Evolutionary conservation across 2,113 vertebrate species (phyloP).

Genomic region (Gymnocephalus cernua): DNA sequence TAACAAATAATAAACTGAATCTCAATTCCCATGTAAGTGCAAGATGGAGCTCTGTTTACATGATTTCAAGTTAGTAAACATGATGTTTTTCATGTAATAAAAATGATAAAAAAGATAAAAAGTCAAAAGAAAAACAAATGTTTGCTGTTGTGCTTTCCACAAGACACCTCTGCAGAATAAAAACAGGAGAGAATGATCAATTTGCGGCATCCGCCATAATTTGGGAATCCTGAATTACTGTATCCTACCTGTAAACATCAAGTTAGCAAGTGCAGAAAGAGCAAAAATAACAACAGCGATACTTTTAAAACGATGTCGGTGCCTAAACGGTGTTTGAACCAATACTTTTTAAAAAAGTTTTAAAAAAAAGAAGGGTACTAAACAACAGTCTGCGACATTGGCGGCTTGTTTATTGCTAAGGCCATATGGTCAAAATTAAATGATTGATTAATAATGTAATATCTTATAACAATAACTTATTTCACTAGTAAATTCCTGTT

Average conservation of each 20-base stretch:
- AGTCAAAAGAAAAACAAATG: not conserved
- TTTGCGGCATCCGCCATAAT: not conserved
- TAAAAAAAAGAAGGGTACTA: too few relatives aligned
- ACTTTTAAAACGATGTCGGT: too few relatives aligned
- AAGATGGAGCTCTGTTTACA: not conserved
- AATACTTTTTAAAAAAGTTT: too few relatives aligned
- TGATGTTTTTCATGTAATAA: not conserved
- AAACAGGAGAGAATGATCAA: not conserved
- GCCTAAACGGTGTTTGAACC: too few relatives aligned
- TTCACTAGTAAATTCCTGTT: too few relatives aligned
- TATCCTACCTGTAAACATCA: not conserved
- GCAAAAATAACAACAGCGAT: not conserved
- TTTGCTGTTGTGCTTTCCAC: constrained; percentile 1
- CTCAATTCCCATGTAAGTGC: not conserved
- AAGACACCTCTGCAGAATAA: not conserved
- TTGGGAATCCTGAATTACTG: not conserved
- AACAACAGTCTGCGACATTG: too few relatives aligned
- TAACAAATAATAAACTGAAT: too few relatives aligned
- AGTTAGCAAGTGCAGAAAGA: not conserved
- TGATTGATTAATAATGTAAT: too few relatives aligned
- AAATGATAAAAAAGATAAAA: not conserved
- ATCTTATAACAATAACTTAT: too few relatives aligned
- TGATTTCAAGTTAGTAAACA: not conserved
- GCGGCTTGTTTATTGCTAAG: too few relatives aligned
- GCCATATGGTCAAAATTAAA: too few relatives aligned